phyloP scores from a whole-genome alignment of 2,888 invertebrate genomes.

The Ceriagrion tenellum region DNA sequence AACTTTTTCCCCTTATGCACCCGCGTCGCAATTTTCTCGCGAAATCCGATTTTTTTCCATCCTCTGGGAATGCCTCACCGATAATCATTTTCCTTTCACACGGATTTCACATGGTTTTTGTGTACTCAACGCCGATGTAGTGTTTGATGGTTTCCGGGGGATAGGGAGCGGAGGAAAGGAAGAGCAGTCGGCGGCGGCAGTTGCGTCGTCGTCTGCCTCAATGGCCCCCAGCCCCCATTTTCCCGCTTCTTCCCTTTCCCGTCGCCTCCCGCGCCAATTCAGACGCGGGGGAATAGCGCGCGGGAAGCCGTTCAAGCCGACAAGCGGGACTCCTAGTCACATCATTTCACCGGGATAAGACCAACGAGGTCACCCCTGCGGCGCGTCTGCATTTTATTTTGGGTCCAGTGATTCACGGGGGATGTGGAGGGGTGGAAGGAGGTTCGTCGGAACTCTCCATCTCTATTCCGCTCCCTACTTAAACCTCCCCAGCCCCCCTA shows the following conservation, averaged over 20 bases:
- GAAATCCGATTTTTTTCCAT: too few relatives aligned
- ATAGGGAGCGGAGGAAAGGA: not conserved
- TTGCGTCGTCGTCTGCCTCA: not conserved
- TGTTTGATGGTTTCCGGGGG: not conserved
- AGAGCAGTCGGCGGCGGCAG: not conserved
- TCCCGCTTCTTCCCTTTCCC: not conserved
- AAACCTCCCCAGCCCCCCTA: not conserved
- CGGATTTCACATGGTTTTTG: not conserved
- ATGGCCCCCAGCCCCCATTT: not conserved
- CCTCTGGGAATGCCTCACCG: too few relatives aligned
- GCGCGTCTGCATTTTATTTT: constrained; percentile 64
- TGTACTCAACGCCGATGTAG: not conserved
- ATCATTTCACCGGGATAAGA: constrained; percentile 26
- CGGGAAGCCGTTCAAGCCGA: not conserved
- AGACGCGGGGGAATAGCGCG: constrained; percentile 29
- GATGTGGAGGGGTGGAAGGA: not conserved
- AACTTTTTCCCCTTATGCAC: too few relatives aligned
- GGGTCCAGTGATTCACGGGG: constrained; percentile 61
- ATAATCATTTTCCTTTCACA: too few relatives aligned
- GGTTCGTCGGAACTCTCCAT: not conserved
- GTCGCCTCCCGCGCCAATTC: constrained; percentile 5
- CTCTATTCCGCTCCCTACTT: not conserved
- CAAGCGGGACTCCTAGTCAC: not conserved
- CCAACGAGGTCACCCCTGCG: constrained; percentile 63
- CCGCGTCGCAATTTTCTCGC: too few relatives aligned